A percentile compares a stretch with the other conserved stretches of the same genome.
Evolutionary conservation across 2,113 vertebrate genomes (phyloP).

Genomic region (Pygoscelis adeliae): DNA sequence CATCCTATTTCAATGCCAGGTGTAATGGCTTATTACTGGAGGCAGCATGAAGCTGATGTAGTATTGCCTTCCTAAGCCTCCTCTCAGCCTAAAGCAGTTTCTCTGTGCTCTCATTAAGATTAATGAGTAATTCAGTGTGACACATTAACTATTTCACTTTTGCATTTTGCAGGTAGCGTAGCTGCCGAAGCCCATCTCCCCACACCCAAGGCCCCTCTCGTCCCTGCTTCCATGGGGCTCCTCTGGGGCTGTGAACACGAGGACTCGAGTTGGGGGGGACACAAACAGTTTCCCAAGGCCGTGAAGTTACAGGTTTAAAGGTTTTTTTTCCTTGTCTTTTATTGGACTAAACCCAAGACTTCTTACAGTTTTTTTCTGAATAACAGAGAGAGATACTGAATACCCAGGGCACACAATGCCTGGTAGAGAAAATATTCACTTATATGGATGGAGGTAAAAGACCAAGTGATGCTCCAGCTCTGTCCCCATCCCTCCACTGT

Average conservation of each 20-base stretch:
- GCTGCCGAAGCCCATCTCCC: background rate
- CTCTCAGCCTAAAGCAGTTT: background rate
- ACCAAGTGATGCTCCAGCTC: background rate
- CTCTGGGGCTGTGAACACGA: background rate
- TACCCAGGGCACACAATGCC: background rate
- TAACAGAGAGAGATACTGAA: background rate
- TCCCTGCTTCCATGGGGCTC: background rate
- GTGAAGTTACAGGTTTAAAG: background rate
- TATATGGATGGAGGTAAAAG: background rate
- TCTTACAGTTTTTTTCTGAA: background rate
- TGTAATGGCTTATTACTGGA: background rate
- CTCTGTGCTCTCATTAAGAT: background rate
- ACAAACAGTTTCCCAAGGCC: background rate
- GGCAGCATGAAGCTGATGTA: background rate
- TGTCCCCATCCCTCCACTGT: background rate
- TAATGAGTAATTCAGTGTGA: background rate
- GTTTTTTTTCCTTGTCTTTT: background rate
- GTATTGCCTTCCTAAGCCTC: background rate
- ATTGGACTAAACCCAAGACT: background rate
- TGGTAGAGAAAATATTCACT: background rate
- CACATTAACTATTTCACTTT: rapidly evolving
- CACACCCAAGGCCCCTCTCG: rapidly evolving
- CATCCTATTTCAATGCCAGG: rapidly evolving
- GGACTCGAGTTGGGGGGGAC: rapidly evolving
- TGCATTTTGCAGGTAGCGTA: background rate